Evolutionary conservation across 2,797 vertebrate genomes (phyloP).

Genomic region (Serranus cabrilla): DNA sequence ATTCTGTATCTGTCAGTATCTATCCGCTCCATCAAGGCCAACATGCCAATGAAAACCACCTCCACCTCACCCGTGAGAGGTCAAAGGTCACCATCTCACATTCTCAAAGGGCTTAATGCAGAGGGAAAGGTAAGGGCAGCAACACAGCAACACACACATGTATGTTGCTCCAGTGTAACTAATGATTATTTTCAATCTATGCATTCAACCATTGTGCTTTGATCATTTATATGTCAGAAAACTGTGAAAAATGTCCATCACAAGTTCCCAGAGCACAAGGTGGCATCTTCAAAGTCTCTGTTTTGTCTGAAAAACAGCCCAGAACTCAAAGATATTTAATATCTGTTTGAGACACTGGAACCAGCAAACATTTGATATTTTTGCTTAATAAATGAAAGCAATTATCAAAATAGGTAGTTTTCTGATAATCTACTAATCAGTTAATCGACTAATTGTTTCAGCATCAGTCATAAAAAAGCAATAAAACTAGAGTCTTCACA

Average conservation of each 20-base stretch:
- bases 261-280: neutral
- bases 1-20: conserved; percentile 28
- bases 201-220: neutral
- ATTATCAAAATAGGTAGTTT: neutral
- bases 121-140: conserved; percentile 17
- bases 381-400: neutral
- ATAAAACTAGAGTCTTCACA: conserved; percentile 7
- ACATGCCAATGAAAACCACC: conserved; percentile 39
- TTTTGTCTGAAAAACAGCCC: neutral
- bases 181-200: neutral
- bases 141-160: conserved; percentile 9
- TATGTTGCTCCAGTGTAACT: neutral
- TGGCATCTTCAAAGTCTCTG: neutral
- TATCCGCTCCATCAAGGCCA: conserved; percentile 6
- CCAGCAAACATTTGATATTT: neutral
- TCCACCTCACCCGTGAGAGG: conserved; percentile 51
- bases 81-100: conserved; percentile 58
- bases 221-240: neutral
- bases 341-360: too few relatives aligned
- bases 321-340: neutral
- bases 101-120: conserved; percentile 62
- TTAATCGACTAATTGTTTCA: conserved; percentile 12
- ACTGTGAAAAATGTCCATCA: neutral
- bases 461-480: conserved; percentile 7
- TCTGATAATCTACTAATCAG: neutral